Evolutionary conservation across 2,113 vertebrate species (phyloP).

Genomic region (Scytalopus superciliaris): DNA sequence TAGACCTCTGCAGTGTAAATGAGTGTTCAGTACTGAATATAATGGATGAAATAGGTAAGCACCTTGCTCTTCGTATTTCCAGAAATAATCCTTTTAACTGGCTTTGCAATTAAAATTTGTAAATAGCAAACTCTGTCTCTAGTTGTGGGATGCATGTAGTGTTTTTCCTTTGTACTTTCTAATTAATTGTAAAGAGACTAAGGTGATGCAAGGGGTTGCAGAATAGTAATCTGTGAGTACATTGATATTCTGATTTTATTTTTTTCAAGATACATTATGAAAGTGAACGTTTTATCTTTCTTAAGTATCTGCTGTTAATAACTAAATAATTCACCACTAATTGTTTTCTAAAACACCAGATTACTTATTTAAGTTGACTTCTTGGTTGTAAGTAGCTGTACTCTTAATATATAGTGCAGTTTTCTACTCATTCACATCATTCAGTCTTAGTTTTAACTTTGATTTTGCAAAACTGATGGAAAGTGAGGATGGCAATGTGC

Average conservation of each 20-base stretch:
- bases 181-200: background rate
- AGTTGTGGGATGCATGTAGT: background rate
- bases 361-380: background rate
- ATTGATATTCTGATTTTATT: background rate
- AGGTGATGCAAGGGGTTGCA: background rate
- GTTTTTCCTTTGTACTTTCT: background rate
- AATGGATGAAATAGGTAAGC: constrained; percentile 58
- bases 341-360: background rate
- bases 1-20: background rate
- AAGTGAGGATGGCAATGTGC: background rate
- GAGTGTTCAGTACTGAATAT: background rate
- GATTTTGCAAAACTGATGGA: background rate
- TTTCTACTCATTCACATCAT: background rate
- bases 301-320: background rate
- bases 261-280: background rate
- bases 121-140: background rate
- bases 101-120: background rate
- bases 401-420: background rate
- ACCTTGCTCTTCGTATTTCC: background rate
- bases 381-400: background rate
- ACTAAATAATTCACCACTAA: background rate
- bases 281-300: background rate
- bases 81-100: background rate
- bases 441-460: background rate
- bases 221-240: background rate